A percentile compares a stretch with the other conserved stretches of the same genome.
Conservation (phyloP, 2,113 vertebrate species). For the Orycteropus afer region DNA sequence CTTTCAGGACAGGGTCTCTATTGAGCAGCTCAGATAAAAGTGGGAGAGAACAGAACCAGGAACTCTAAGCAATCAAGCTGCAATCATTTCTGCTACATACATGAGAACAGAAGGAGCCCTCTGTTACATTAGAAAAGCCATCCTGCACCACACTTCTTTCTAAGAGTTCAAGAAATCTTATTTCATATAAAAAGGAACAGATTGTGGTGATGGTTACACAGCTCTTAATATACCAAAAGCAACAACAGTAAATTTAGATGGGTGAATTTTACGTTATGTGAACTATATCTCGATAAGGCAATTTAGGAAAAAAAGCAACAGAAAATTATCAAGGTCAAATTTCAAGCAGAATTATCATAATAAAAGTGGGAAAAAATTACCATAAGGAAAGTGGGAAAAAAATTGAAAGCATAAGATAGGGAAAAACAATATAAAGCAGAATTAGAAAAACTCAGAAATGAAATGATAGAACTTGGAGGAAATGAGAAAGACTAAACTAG, state of each 20-base stretch:
- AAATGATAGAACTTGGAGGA: no score
- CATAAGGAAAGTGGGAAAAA: no score
- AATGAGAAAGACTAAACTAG: no score
- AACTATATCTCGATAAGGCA: no score
- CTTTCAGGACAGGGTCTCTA: not conserved
- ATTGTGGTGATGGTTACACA: not conserved
- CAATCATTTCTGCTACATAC: not conserved
- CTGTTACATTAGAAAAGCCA: not conserved
- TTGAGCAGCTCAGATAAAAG: not conserved
- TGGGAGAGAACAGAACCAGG: not conserved
- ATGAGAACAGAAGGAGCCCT: not conserved
- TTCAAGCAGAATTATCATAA: no score
- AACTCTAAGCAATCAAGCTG: conserved; percentile 1
- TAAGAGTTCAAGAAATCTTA: conserved; percentile 17
- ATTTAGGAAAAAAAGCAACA: no score
- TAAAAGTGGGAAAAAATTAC: no score
- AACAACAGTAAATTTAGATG: not conserved
- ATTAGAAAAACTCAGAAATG: no score
- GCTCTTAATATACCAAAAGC: not conserved
- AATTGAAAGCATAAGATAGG: no score
- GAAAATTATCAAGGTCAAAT: no score
- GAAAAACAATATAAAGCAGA: no score
- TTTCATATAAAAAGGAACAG: conserved; percentile 13
- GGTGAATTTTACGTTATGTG: no score
- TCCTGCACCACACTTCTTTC: not conserved